Conservation (phyloP, 2,888 invertebrate genomes). For the Ormyrus thymus region DNA sequence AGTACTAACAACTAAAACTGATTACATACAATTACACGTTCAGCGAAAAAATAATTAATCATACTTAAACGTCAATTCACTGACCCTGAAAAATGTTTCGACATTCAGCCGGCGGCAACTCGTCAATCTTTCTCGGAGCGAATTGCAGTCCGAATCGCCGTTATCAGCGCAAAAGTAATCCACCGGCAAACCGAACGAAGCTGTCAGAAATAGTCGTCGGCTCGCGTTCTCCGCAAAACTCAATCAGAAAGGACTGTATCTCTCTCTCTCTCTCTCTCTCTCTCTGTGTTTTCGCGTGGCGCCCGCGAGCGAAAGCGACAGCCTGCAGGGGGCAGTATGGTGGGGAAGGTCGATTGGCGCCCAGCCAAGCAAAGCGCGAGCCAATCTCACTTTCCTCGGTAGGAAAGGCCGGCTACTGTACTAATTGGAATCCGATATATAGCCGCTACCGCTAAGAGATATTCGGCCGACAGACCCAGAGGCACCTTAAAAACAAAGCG, state of each 20-base stretch:
- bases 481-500: constrained; percentile 28
- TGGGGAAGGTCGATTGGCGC: constrained; percentile 54
- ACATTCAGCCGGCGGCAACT: no score
- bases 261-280: constrained; percentile 22
- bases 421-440: constrained; percentile 49
- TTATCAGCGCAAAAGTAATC: background rate
- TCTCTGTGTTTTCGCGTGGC: constrained; percentile 30
- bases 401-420: constrained; percentile 15
- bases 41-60: no score
- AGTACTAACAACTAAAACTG: no score
- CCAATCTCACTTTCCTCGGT: constrained; percentile 66
- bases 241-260: background rate
- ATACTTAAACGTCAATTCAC: no score
- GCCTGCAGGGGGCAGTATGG: background rate
- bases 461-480: constrained; percentile 20
- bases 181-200: background rate
- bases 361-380: constrained; percentile 60
- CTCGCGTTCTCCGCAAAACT: background rate
- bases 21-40: no score
- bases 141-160: background rate
- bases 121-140: no score
- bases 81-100: no score
- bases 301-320: background rate
- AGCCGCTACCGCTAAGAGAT: background rate
- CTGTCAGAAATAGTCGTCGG: constrained; percentile 5